Conservation (phyloP, 2,888 invertebrate species). For the Pheosia gnoma region DNA sequence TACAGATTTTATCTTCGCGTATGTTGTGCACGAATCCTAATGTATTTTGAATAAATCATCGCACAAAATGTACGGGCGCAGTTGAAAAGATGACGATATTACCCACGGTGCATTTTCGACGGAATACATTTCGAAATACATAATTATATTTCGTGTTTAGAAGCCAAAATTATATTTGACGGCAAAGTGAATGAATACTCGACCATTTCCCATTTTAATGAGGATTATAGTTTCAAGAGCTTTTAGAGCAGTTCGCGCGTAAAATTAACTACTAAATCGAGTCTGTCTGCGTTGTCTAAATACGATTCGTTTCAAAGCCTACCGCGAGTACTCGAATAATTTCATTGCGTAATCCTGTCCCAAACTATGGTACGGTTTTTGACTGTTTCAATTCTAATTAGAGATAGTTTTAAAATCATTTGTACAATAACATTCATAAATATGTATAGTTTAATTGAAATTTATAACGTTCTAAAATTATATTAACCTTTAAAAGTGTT, state of each 20-base stretch:
- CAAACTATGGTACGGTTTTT: conserved; percentile 26
- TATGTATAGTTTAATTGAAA: not conserved
- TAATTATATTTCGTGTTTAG: conserved; percentile 75
- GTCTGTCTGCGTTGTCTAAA: conserved; percentile 67
- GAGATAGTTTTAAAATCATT: not conserved
- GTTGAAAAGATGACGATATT: conserved; percentile 37
- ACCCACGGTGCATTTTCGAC: conserved; percentile 35
- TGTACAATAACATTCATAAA: not conserved
- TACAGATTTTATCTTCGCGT: conserved; percentile 23
- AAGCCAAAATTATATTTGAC: conserved; percentile 80
- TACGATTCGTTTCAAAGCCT: conserved; percentile 65
- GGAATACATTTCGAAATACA: conserved; percentile 62
- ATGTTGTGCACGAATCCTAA: conserved; percentile 22
- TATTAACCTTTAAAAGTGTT: too few species aligned
- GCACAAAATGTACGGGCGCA: conserved; percentile 23
- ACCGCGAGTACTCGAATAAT: conserved; percentile 29
- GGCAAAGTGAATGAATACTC: conserved; percentile 77
- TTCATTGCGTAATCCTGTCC: conserved; percentile 9
- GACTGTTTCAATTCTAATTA: conserved; percentile 10
- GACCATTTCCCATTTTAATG: conserved; percentile 80
- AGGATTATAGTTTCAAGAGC: conserved; percentile 82
- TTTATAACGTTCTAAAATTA: too few species aligned
- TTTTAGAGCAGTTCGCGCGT: conserved; percentile 79
- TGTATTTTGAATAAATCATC: conserved; percentile 42
- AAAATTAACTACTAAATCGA: conserved; percentile 83